Evolutionary conservation across 2,888 invertebrate species (phyloP).

Genomic region (Megalurothrips usitatus): DNA sequence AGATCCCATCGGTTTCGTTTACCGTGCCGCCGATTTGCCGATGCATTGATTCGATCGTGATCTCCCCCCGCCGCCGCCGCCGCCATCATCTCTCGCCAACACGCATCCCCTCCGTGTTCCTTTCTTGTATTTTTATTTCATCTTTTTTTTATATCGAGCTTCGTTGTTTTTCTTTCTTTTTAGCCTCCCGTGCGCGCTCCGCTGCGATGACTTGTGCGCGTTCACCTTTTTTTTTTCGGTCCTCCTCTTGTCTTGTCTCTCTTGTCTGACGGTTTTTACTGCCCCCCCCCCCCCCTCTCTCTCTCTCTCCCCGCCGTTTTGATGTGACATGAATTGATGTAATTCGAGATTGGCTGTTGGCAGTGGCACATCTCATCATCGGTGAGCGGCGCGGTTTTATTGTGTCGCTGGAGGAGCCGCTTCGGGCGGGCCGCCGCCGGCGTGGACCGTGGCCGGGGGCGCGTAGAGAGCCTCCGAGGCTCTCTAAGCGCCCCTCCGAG

Average conservation of each 20-base stretch:
- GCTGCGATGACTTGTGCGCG: not conserved
- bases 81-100: not conserved
- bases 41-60: not conserved
- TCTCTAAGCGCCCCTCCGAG: too few species aligned
- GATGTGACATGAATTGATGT: constrained; percentile 3
- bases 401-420: too few species aligned
- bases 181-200: not conserved
- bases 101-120: not conserved
- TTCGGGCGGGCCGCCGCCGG: too few species aligned
- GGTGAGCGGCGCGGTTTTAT: too few species aligned
- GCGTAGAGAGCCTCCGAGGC: too few species aligned
- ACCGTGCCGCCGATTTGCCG: constrained; percentile 15
- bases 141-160: too few species aligned
- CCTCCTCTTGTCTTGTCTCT: not conserved
- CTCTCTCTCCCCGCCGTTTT: not conserved
- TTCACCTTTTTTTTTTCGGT: not conserved
- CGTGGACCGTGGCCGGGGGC: too few species aligned
- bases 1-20: constrained; percentile 18
- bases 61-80: not conserved
- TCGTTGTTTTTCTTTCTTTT: not conserved
- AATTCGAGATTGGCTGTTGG: not conserved
- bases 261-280: not conserved
- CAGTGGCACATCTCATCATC: not conserved
- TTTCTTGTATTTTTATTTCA: not conserved
- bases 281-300: not conserved